Percentiles rank a stretch among this genome's conserved stretches.
These are phyloP conservation scores for Epinephelus coioides DNA, from an alignment of 2,797 vertebrate species.

Conservation along the genomic window DNA sequence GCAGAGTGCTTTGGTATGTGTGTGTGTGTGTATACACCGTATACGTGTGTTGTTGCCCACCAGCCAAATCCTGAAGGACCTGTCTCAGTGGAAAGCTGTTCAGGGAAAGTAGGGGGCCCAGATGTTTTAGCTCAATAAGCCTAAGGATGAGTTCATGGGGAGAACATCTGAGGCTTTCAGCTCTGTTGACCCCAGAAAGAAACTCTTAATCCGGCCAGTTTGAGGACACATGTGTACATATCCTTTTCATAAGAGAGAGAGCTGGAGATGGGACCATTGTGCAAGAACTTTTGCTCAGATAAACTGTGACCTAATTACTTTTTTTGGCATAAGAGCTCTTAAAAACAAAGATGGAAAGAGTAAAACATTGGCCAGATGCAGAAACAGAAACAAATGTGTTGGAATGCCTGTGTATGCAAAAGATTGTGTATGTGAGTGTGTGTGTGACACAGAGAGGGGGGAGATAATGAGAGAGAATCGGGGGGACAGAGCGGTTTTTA, in stretches of 20 bases:
- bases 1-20: slow-evolving; percentile 11
- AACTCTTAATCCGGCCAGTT: slow-evolving; percentile 62
- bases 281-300: slow-evolving; percentile 50
- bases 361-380: slow-evolving; percentile 50
- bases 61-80: slow-evolving; percentile 56
- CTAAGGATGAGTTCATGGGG: slow-evolving; percentile 74
- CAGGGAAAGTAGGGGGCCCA: slow-evolving; percentile 62
- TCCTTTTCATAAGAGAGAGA: slow-evolving; percentile 37
- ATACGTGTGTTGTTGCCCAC: slow-evolving; percentile 33
- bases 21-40: slow-evolving; percentile 11
- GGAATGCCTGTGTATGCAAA: slow-evolving; percentile 30
- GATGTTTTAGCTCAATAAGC: slow-evolving; percentile 78
- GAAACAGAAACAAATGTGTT: slow-evolving; percentile 61
- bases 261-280: slow-evolving; percentile 42
- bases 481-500: neutral
- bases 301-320: slow-evolving; percentile 57
- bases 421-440: slow-evolving; percentile 14
- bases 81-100: slow-evolving; percentile 56
- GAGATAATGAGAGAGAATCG: neutral
- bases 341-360: slow-evolving; percentile 39
- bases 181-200: slow-evolving; percentile 58
- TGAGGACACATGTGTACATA: slow-evolving; percentile 48
- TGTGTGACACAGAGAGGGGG: neutral
- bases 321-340: slow-evolving; percentile 29
- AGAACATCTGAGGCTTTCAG: slow-evolving; percentile 76